Conservation (phyloP, 2,888 invertebrate genomes). For the Tetragnatha montana region DNA sequence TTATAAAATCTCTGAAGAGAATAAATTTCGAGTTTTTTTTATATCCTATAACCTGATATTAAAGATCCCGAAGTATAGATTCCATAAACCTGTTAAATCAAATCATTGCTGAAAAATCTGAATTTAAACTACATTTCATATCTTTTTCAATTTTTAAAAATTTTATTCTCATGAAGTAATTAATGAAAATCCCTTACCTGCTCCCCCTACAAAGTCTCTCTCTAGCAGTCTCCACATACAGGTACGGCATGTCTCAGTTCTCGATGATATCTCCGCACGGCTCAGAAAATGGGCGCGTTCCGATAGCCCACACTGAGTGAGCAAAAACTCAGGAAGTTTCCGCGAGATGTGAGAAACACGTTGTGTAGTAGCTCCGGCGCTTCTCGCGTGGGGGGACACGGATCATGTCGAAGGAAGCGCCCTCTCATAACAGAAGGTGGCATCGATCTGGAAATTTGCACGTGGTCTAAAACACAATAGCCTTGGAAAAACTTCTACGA, state of each 20-base stretch:
- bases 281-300: background rate
- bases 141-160: too few species aligned
- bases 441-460: slow-evolving; percentile 12
- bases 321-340: slow-evolving; percentile 1
- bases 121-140: too few species aligned
- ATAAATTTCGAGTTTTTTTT: too few species aligned
- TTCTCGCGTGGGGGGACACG: background rate
- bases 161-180: background rate
- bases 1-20: too few species aligned
- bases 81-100: too few species aligned
- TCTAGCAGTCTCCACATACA: slow-evolving; percentile 62
- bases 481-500: background rate
- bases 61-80: too few species aligned
- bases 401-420: slow-evolving; percentile 28
- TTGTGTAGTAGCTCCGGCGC: background rate
- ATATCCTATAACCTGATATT: too few species aligned
- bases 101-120: too few species aligned
- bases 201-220: slow-evolving; percentile 62
- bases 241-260: slow-evolving; percentile 47
- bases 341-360: slow-evolving; percentile 21
- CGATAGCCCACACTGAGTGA: background rate
- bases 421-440: slow-evolving; percentile 57
- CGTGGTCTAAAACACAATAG: slow-evolving; percentile 41
- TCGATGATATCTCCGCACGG: background rate
- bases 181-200: slow-evolving; percentile 29